Base-by-base conservation (phyloP, 2,888 invertebrate genomes). In the Spodoptera picta region DNA sequence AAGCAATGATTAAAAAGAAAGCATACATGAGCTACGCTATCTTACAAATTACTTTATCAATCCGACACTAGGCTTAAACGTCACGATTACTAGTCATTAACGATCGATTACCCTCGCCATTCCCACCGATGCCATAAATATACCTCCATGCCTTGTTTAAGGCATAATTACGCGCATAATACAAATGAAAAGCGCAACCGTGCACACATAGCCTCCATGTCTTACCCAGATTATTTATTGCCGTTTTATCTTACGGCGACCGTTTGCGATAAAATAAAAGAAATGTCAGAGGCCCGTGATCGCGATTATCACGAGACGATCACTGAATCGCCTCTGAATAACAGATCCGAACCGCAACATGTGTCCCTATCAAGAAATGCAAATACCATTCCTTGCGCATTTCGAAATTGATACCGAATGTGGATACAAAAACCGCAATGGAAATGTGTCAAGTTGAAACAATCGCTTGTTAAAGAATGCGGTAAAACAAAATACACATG, bases 241-340 rank as follows among this genome's bases (percentile, higher is more conserved):
- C 91, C 82, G 83, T 86, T 93, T 93, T 93, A 93, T 93, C 92
- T 92, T 85, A 86, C 85, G 76, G 87, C 88, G 90, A 90, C 90
- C 88, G 89, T 89, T 87, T 83, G 88, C 86, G 92, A 92, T 93
- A 92, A 93, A 93, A 93, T 92, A 93, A 92, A 92, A 93, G 91
- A 93, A 93, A 91, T 90, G 90, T 92, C 93, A 89, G 88, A 81
- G 81, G 80, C 84, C 89, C 88, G 88, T 89, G 92, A 92, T 93
- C 91, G 91, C 89, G 92, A 92, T 93, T 93, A 93, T 92, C 93
- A 87, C 87, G 83, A 86, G 85, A 87, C 89, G 88, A 92, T 92
- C 92, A 89, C 87, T 88, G 90, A 87, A 88, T 89, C 88, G 87
- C 87, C 86, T 77, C 87, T 77, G 80, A 80, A 83, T 81, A 83